Evolutionary conservation across 2,797 vertebrate genomes (phyloP).

Genomic region (Artibeus lituratus): DNA sequence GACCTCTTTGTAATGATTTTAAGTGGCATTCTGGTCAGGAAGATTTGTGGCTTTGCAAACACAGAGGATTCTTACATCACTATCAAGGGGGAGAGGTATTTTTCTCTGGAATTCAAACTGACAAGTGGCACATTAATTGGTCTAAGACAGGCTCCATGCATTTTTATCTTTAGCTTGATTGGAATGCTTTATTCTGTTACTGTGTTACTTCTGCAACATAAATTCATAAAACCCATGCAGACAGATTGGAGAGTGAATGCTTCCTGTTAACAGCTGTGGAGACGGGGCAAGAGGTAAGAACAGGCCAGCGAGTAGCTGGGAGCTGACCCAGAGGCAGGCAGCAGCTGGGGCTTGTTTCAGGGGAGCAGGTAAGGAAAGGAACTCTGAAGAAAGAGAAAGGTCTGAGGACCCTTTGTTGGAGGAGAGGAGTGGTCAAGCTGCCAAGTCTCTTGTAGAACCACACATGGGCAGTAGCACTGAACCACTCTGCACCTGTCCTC

Average conservation of each 20-base stretch:
- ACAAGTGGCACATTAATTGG: neutral
- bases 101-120: constrained; percentile 35
- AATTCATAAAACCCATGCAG: neutral
- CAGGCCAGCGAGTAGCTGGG: neutral
- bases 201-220: neutral
- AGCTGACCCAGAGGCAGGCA: neutral
- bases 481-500: rapidly evolving
- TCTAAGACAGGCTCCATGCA: neutral
- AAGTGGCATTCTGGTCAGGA: constrained; percentile 7
- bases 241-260: rapidly evolving
- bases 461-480: neutral
- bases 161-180: neutral
- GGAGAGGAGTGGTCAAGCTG: neutral
- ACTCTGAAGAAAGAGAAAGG: neutral
- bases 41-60: constrained; percentile 71
- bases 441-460: neutral
- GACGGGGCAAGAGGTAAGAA: neutral
- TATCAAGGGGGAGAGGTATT: neutral
- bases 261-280: neutral
- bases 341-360: neutral
- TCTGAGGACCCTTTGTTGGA: neutral
- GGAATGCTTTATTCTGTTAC: neutral
- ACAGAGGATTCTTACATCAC: constrained; percentile 47
- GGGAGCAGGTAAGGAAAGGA: neutral
- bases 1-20: constrained; percentile 67